Percentiles rank a stretch among this genome's conserved stretches.
Evolutionary conservation across 1,140 invertebrate species (phyloP).

Genomic region (Solenopsis fugax): DNA sequence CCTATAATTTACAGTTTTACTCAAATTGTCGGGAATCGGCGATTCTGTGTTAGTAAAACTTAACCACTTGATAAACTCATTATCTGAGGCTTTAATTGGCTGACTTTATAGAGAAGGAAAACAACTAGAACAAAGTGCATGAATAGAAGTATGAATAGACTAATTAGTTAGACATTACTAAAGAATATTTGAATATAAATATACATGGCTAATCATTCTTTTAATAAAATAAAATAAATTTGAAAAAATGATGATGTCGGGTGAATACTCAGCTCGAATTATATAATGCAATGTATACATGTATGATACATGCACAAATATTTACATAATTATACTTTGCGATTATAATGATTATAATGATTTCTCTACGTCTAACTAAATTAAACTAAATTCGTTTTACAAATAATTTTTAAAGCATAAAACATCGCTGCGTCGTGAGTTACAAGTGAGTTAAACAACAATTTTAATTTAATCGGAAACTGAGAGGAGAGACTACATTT

Average conservation of each 20-base stretch:
- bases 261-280: neutral
- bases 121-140: constrained; percentile 16
- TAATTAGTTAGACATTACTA: neutral
- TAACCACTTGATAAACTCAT: constrained; percentile 60
- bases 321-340: constrained; percentile 17
- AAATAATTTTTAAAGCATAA: neutral
- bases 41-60: constrained; percentile 40
- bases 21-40: constrained; percentile 1
- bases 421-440: neutral
- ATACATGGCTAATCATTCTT: neutral
- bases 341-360: neutral
- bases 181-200: neutral
- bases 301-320: neutral
- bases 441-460: neutral
- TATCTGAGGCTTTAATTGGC: constrained; percentile 45
- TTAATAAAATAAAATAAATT: neutral
- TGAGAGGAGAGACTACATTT: neutral
- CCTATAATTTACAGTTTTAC: constrained; percentile 26
- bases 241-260: neutral
- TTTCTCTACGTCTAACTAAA: neutral
- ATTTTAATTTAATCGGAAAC: neutral
- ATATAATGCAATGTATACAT: neutral
- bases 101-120: constrained; percentile 35
- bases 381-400: neutral
- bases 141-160: constrained; percentile 20